Percentiles rank a stretch among this genome's conserved stretches.
Evolutionary conservation across 2,113 vertebrate species (phyloP).

Genomic region (Aspidoscelis tigris): DNA sequence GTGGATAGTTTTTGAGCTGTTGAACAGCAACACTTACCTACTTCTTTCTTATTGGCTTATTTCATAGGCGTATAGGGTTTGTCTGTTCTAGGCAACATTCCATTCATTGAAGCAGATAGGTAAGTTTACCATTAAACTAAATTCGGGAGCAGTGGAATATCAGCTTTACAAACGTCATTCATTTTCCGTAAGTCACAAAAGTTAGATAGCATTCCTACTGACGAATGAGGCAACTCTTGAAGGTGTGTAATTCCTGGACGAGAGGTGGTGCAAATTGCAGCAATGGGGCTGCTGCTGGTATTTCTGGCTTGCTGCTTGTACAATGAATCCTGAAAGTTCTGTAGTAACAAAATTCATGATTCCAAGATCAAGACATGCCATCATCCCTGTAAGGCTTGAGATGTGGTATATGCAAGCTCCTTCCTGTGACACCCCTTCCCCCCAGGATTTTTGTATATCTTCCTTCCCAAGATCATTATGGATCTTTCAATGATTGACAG

Average conservation of each 20-base stretch:
- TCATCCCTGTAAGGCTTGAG: too few relatives aligned
- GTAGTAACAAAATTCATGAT: too few relatives aligned
- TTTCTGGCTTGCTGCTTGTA: too few relatives aligned
- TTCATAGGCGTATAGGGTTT: background rate
- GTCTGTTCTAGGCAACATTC: background rate
- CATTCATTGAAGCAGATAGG: background rate
- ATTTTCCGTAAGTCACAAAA: background rate
- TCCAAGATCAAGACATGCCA: too few relatives aligned
- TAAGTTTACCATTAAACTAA: background rate
- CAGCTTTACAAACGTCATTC: background rate
- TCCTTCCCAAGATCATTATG: too few relatives aligned
- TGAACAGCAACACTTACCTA: background rate
- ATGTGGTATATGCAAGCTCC: background rate
- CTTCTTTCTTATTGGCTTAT: conserved; percentile 1
- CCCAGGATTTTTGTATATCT: too few relatives aligned
- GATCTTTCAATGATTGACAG: too few relatives aligned
- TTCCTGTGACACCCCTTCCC: too few relatives aligned
- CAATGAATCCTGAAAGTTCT: too few relatives aligned
- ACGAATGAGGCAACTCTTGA: background rate
- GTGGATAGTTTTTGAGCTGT: background rate
- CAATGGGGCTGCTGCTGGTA: too few relatives aligned
- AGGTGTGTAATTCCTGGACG: too few relatives aligned
- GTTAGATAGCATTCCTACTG: background rate
- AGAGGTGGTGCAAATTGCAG: too few relatives aligned
- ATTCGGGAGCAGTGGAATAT: background rate